phyloP scores from a whole-genome alignment of 2,113 vertebrate genomes.

The Rostratula benghalensis region DNA sequence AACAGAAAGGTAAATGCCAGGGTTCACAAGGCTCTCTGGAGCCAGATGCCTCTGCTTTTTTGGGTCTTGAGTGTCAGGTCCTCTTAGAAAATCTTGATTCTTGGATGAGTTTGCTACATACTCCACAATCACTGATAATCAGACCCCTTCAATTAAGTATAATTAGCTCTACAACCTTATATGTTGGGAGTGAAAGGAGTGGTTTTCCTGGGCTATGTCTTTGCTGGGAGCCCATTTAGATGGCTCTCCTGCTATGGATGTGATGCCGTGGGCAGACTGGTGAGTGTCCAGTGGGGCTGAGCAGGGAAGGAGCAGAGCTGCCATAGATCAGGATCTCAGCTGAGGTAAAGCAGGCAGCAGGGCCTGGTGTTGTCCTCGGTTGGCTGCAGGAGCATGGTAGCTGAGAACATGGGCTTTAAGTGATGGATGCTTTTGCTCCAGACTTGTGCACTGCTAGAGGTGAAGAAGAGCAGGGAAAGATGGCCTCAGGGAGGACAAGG shows the following conservation, averaged over 20 bases:
- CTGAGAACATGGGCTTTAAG: background rate
- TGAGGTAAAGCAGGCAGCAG: background rate
- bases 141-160: background rate
- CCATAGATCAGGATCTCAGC: background rate
- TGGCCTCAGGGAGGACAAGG: background rate
- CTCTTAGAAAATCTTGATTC: background rate
- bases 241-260: rapidly evolving
- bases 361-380: background rate
- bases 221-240: background rate
- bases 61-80: background rate
- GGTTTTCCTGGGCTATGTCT: background rate
- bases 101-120: background rate
- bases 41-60: background rate
- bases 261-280: background rate
- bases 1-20: background rate
- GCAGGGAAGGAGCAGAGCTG: background rate
- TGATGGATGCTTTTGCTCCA: background rate
- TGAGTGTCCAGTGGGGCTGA: background rate
- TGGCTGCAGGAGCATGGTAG: background rate
- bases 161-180: background rate
- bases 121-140: background rate
- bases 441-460: background rate
- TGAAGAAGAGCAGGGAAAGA: background rate
- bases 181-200: background rate
- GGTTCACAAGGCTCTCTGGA: background rate